Evolutionary conservation across 2,888 invertebrate genomes (phyloP).

Genomic region (Aleiodes testaceus): DNA sequence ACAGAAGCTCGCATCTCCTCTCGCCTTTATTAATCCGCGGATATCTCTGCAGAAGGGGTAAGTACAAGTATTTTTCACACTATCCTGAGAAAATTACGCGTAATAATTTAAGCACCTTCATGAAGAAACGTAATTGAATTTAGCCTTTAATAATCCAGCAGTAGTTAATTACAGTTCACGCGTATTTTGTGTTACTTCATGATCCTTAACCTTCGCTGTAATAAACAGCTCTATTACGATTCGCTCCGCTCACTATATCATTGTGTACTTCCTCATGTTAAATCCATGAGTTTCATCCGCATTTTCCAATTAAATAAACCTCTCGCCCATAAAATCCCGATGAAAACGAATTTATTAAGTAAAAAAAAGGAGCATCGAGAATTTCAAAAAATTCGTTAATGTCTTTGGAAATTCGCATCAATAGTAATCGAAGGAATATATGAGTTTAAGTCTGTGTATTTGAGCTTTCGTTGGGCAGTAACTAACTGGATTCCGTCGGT

Average conservation of each 20-base stretch:
- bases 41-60: too few species aligned
- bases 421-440: constrained; percentile 16
- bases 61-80: too few species aligned
- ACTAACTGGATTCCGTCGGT: constrained; percentile 71
- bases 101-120: constrained; percentile 40
- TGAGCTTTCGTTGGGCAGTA: constrained; percentile 59
- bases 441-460: constrained; percentile 21
- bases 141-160: background rate
- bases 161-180: constrained; percentile 34
- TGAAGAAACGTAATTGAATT: constrained; percentile 37
- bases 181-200: constrained; percentile 23
- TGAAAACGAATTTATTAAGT: too few species aligned
- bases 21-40: too few species aligned
- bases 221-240: constrained; percentile 49
- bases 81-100: too few species aligned
- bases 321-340: too few species aligned
- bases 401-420: background rate
- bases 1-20: too few species aligned
- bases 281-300: too few species aligned
- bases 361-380: too few species aligned
- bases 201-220: constrained; percentile 39
- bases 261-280: too few species aligned
- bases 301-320: too few species aligned
- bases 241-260: constrained; percentile 36
- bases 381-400: background rate